Base-by-base conservation (phyloP, 2,888 invertebrate genomes). In the Gandaritis pyraliata region DNA sequence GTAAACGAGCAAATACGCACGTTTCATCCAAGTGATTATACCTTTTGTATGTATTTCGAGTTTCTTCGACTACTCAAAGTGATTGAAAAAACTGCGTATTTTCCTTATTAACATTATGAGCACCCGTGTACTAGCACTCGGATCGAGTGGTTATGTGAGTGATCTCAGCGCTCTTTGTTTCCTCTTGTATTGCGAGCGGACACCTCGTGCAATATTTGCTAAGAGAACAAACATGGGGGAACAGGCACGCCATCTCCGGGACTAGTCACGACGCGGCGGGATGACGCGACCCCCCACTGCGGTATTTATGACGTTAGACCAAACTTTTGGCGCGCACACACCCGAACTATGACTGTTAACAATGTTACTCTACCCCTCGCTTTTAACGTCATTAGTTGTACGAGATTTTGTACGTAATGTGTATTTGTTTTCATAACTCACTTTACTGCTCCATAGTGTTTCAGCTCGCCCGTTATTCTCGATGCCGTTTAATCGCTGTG, bases 401-500 rank as follows among this genome's bases (percentile, higher is more conserved):
- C 87, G 85, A 90, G 88, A 89, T 89, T 87, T 88, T 78, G 81
- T 87, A 86, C 83, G 82, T 88, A 86, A 87, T 88, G 85, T 83
- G 85, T 88, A 86, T 88, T 89, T 90, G 89, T 90, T 90, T 90
- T 88, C 88, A 85, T 88, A 89, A 85, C 80, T 87, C 86, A 81
- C 79, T 77, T 87, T 86, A 81, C 79, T 77, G 72, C 77, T 78
- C 77, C 75, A 80, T 77, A 81, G 77, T 78, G 77, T 85, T 88
- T 82, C 86, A 85, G 83, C 72, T 73, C 75, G 78, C 86, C 83
- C 82, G 87, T 86, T 80, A 81, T 78, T 71, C 70, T 71, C 73
- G 72, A 66, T 73, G 73, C 75, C 78, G 78, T 74, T 84, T 89
- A 88, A 90, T 88, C 88, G 83, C 77, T 89, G 90, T 90, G 90